Base-by-base conservation (phyloP, 2,113 vertebrate genomes). In the Seriola quinqueradiata region DNA sequence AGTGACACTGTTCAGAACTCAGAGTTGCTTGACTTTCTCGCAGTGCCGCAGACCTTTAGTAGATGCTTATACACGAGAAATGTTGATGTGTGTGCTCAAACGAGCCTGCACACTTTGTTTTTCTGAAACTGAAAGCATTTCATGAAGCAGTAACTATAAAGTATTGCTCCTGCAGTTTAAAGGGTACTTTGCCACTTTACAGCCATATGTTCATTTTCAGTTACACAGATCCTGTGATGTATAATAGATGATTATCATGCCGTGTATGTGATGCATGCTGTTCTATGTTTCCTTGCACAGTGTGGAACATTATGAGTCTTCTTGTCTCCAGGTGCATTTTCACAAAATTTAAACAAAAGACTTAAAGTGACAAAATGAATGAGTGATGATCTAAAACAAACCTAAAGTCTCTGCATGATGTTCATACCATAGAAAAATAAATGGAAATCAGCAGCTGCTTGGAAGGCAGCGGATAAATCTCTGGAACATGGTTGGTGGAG, bases 381-480 rank as follows among this genome's bases (percentile, higher is more conserved):
- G 57, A 86, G 65, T 64, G 36, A 70, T 55, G 32, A 77, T 58
- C 55, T 46, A 32, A 52, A 72, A 57, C 12, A 36, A 63, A 67
- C 38, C 54, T 55, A 11, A 67, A 55, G 63, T 78, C 50, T 59
- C 50, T 78, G 71, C 44, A 44, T 70, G 40, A 74, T 73, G 59
- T 74, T 84, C 34, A 76, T 25, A 60, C 40, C 48, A 44, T 3
- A n/a, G 60, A 52, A 44, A 68, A 74, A 81, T 74, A 66, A 78
- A 87, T 60, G 38, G 55, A 75, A 74, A 72, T 5, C 52, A 66
- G 70, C 70, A 71, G 79, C 67, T 67, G 65, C 44, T 84, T 68
- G 19, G 40, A 82, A 76, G 60, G 66, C 54, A 38, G 77, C 25
- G 52, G 55, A 86, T 90, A 82, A 79, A 84, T 90, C 76, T 79